These are phyloP conservation scores for Diploptera punctata DNA, from an alignment of 2,888 invertebrate genomes.

Conservation along the genomic window DNA sequence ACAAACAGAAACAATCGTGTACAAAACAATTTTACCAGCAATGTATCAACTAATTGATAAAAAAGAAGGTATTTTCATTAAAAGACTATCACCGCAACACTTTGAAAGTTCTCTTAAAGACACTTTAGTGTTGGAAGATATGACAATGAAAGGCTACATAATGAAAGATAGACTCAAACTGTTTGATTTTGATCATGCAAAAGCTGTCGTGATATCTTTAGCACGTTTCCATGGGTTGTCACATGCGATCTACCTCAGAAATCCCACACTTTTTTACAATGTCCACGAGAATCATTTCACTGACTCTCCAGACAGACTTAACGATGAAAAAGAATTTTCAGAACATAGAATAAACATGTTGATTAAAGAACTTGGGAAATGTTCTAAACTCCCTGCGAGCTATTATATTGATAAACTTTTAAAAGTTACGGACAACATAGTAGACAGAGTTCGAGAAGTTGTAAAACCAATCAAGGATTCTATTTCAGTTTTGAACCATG, in stretches of 20 bases:
- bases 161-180: slow-evolving; percentile 13
- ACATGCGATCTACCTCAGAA: neutral
- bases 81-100: neutral
- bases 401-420: neutral
- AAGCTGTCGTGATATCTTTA: neutral
- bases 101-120: neutral
- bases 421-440: neutral
- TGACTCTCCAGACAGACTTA: neutral
- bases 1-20: slow-evolving; percentile 12
- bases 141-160: slow-evolving; percentile 10
- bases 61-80: neutral
- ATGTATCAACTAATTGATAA: neutral
- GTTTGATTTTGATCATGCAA: slow-evolving; percentile 2
- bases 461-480: neutral
- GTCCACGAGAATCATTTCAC: slow-evolving; percentile 10
- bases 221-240: slow-evolving; percentile 22
- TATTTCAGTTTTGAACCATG: slow-evolving; percentile 10
- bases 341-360: neutral
- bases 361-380: neutral
- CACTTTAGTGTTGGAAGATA: slow-evolving; percentile 13
- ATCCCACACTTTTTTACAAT: neutral
- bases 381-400: slow-evolving; percentile 11
- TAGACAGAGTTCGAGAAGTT: neutral
- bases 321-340: neutral
- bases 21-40: neutral